Percentiles rank a stretch among this genome's conserved stretches.
Conservation (phyloP, 1,140 invertebrate species). For the Eriocheir sinensis region DNA sequence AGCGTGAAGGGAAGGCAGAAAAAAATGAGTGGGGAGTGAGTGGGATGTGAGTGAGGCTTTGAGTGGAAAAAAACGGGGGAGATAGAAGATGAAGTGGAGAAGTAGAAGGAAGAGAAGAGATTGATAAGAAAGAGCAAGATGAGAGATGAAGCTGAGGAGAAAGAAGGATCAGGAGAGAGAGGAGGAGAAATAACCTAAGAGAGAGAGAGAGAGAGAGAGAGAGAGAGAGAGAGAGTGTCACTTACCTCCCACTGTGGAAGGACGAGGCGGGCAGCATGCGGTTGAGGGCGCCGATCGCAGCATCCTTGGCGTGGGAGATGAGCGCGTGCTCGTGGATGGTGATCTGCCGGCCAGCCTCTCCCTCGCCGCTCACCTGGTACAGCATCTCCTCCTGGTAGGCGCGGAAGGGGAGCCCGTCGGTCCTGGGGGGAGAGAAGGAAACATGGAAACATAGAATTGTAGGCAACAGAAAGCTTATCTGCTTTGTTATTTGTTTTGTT, state of each 20-base stretch:
- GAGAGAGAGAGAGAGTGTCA: background rate
- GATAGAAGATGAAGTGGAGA: too few species aligned
- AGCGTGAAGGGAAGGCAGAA: too few species aligned
- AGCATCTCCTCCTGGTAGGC: background rate
- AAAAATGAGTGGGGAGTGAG: background rate
- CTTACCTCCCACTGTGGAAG: conserved; percentile 54
- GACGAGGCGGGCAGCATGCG: background rate
- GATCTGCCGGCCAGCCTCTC: background rate
- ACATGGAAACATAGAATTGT: too few species aligned
- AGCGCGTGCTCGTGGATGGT: background rate
- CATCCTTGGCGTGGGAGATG: background rate
- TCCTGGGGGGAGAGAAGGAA: background rate
- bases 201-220: background rate
- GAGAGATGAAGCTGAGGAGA: too few species aligned
- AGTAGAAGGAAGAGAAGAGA: too few species aligned
- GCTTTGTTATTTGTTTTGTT: too few species aligned
- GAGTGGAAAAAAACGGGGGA: background rate
- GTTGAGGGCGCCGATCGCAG: background rate
- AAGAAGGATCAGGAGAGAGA: background rate
- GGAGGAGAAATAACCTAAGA: background rate
- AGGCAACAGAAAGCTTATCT: too few species aligned
- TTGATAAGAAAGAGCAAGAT: too few species aligned
- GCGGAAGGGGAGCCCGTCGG: background rate
- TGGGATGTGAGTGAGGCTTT: background rate
- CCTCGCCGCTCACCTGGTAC: conserved; percentile 46